These are phyloP conservation scores for Thalassophryne amazonica DNA, from an alignment of 2,797 vertebrate genomes.

Conservation along the genomic window DNA sequence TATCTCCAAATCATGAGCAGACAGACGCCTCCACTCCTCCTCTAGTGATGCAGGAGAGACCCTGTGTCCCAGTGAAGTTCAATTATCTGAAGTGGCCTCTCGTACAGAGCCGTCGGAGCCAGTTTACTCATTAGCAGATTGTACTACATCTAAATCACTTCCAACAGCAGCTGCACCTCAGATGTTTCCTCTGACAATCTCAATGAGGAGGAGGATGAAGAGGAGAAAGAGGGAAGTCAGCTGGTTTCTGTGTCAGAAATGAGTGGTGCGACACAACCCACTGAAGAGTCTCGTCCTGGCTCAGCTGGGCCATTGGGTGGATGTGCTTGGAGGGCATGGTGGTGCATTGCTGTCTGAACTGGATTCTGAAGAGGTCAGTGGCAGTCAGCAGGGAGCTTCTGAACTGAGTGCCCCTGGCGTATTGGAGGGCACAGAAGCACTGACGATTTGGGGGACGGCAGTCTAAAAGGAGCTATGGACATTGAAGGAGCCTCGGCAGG, in stretches of 20 bases:
- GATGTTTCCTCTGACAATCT: conserved; percentile 23
- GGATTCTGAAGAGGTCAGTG: conserved; percentile 81
- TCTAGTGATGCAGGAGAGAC: neutral
- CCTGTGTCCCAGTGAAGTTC: conserved; percentile 2
- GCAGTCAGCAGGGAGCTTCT: conserved; percentile 79
- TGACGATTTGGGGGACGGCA: conserved; percentile 80
- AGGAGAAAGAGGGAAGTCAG: conserved; percentile 76
- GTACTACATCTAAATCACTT: conserved; percentile 8
- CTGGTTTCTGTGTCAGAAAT: conserved; percentile 80
- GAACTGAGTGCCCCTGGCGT: conserved; percentile 79
- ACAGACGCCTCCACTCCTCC: neutral
- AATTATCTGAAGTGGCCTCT: conserved; percentile 8
- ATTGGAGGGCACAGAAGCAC: conserved; percentile 81
- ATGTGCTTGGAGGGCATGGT: conserved; percentile 67
- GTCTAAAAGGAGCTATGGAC: conserved; percentile 78
- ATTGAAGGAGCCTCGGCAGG: conserved; percentile 78
- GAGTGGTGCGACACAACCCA: conserved; percentile 80
- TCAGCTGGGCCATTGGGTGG: conserved; percentile 68
- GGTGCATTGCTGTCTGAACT: conserved; percentile 72
- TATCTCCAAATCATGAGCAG: neutral
- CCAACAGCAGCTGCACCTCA: neutral
- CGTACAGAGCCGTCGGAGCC: conserved; percentile 1
- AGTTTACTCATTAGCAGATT: conserved; percentile 19
- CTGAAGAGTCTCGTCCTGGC: conserved; percentile 77
- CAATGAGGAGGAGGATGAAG: conserved; percentile 74